Evolutionary conservation across 2,113 vertebrate genomes (phyloP).

Genomic region (Pleuronectes platessa): DNA sequence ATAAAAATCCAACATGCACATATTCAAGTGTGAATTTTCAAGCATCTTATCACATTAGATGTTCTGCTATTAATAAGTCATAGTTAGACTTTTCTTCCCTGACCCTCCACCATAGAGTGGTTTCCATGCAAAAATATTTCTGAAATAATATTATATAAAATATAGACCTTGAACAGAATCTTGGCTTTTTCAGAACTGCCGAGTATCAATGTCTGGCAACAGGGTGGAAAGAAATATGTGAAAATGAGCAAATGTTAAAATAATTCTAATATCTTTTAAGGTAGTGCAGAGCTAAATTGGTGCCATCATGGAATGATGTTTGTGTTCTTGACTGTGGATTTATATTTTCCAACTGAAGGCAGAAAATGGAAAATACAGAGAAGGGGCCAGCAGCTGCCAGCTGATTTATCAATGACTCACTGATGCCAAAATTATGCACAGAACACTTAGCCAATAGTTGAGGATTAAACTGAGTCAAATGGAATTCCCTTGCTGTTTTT

Average conservation of each 20-base stretch:
- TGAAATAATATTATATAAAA: not conserved
- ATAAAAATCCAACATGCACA: too few relatives aligned
- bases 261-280: not conserved
- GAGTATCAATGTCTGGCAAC: not conserved
- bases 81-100: not conserved
- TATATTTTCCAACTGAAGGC: conserved; percentile 11
- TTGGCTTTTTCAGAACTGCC: not conserved
- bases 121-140: not conserved
- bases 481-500: conserved; percentile 29
- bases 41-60: too few relatives aligned
- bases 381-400: conserved; percentile 13
- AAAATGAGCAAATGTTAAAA: not conserved
- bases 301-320: not conserved
- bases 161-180: not conserved
- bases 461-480: conserved; percentile 31
- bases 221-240: not conserved
- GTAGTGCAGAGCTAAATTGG: conserved; percentile 3
- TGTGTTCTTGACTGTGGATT: not conserved
- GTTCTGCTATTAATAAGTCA: not conserved
- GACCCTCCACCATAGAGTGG: not conserved
- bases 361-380: conserved; percentile 8
- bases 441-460: conserved; percentile 33
- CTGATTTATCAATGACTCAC: conserved; percentile 44
- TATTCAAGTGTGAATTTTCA: too few relatives aligned
- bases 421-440: conserved; percentile 36